Evolutionary conservation across 2,113 vertebrate genomes (phyloP).

Genomic region (Tiliqua scincoides): DNA sequence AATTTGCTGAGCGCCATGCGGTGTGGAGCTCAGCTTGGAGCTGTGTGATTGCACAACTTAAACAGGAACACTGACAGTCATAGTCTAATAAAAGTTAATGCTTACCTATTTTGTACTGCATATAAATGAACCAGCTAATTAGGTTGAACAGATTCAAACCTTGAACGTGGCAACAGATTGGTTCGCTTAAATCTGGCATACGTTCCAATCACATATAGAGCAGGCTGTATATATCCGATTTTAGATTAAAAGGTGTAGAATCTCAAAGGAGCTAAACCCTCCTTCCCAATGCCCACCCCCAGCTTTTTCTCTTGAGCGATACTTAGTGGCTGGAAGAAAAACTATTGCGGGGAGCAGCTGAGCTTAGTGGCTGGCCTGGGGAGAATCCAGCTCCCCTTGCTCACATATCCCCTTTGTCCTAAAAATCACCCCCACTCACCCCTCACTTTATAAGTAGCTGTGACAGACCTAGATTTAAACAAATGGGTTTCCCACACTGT

Average conservation of each 20-base stretch:
- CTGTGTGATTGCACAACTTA: neutral
- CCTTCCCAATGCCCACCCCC: neutral
- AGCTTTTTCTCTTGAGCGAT: neutral
- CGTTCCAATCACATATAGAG: neutral
- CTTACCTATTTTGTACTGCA: neutral
- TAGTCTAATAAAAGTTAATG: neutral
- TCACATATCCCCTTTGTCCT: neutral
- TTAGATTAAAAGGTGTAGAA: neutral
- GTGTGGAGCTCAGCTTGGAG: no score
- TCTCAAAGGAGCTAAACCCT: neutral
- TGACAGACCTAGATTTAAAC: neutral
- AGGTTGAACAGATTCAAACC: neutral
- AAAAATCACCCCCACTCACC: neutral
- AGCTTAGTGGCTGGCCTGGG: neutral
- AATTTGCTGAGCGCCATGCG: no score
- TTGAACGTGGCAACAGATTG: neutral
- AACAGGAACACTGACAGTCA: neutral
- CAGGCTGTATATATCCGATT: neutral
- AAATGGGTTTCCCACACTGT: neutral
- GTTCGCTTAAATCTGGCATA: neutral
- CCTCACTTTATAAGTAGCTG: neutral
- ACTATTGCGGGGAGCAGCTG: neutral
- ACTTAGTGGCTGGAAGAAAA: neutral
- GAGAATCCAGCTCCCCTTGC: neutral
- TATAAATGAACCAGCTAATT: neutral